Conservation (phyloP, 2,797 vertebrate genomes). For the Glyptemys insculpta region DNA sequence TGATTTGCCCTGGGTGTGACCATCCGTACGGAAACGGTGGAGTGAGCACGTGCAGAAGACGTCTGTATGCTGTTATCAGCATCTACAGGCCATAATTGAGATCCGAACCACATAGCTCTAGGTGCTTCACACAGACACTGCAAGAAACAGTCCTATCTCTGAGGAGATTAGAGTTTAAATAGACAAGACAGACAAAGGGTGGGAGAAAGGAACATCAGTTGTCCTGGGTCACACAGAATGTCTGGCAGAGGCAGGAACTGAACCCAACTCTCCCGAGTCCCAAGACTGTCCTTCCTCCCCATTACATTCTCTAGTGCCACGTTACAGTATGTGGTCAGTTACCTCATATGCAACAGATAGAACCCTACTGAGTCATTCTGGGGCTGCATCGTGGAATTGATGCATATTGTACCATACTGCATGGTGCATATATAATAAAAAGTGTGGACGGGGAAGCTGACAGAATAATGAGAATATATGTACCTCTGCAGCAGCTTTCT, state of each 20-base stretch:
- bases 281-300: fast-evolving
- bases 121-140: background rate
- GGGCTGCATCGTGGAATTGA: fast-evolving
- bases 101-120: fast-evolving
- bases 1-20: background rate
- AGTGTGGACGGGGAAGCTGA: fast-evolving
- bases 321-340: fast-evolving
- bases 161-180: background rate
- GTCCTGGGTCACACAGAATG: background rate
- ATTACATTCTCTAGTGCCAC: fast-evolving
- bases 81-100: background rate
- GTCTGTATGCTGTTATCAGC: background rate
- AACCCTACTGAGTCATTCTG: background rate
- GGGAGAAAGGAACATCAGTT: background rate
- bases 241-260: background rate
- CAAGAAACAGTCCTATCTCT: background rate
- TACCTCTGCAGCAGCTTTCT: fast-evolving
- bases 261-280: background rate
- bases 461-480: fast-evolving
- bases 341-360: fast-evolving
- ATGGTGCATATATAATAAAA: fast-evolving
- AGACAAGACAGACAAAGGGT: background rate
- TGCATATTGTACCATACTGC: fast-evolving
- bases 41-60: background rate
- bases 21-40: background rate